phyloP scores from a whole-genome alignment of 2,797 vertebrate species.

The Cetoscarus ocellatus region DNA sequence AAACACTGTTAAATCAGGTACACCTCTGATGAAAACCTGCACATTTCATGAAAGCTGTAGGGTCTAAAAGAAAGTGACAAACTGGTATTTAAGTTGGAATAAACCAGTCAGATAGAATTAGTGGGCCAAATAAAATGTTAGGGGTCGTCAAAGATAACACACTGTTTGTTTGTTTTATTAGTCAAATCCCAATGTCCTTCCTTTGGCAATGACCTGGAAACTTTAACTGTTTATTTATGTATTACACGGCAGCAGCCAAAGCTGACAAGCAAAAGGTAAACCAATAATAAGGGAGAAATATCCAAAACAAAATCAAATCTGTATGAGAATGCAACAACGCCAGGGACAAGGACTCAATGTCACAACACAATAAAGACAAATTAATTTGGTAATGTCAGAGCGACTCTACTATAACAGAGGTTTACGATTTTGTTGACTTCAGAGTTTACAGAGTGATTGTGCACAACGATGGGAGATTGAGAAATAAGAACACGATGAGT shows the following conservation, averaged over 20 bases:
- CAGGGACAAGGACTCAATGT: conserved; percentile 5
- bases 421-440: background rate
- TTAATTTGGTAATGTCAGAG: background rate
- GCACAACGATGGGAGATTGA: too few relatives aligned
- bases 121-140: background rate
- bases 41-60: background rate
- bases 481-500: too few relatives aligned
- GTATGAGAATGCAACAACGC: conserved; percentile 8
- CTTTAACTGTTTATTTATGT: conserved; percentile 23
- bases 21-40: too few relatives aligned
- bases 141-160: conserved; percentile 7
- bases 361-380: background rate
- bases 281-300: conserved; percentile 1
- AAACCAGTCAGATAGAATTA: background rate
- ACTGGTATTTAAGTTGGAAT: background rate
- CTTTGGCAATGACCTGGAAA: conserved; percentile 27
- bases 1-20: too few relatives aligned
- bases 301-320: conserved; percentile 14
- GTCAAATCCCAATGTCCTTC: conserved; percentile 16
- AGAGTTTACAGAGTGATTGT: too few relatives aligned
- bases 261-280: conserved; percentile 21
- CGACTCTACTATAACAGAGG: conserved; percentile 3
- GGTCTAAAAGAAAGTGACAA: background rate
- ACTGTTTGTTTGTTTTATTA: background rate
- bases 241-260: conserved; percentile 20